These are phyloP conservation scores for Philopedon plagiatum DNA, from an alignment of 2,888 invertebrate genomes.

Conservation along the genomic window DNA sequence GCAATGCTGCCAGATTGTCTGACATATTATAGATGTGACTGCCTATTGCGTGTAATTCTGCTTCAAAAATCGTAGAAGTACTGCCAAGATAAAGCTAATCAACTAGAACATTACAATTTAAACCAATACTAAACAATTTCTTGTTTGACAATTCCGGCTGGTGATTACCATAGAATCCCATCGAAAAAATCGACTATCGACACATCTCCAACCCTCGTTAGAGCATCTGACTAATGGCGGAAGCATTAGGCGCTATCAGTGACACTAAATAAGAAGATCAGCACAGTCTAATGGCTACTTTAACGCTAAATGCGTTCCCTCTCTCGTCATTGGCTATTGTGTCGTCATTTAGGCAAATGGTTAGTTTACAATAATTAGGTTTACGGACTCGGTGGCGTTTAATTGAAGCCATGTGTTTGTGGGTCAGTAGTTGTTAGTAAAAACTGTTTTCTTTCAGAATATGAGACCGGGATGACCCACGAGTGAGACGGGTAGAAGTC, in stretches of 20 bases:
- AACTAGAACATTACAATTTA: too few species aligned
- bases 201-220: constrained; percentile 68
- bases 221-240: constrained; percentile 69
- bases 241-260: constrained; percentile 67
- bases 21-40: too few species aligned
- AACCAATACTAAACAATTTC: background rate
- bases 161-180: background rate
- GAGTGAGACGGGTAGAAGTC: too few species aligned
- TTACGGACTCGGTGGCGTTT: constrained; percentile 6
- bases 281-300: constrained; percentile 65
- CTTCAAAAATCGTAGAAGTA: too few species aligned
- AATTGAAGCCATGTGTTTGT: constrained; percentile 29
- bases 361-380: constrained; percentile 38
- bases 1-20: too few species aligned
- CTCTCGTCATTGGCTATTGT: constrained; percentile 34
- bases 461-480: too few species aligned
- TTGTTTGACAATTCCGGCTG: background rate
- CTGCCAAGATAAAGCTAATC: too few species aligned
- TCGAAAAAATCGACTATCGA: constrained; percentile 59
- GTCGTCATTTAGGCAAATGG: constrained; percentile 18
- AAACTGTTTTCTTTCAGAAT: background rate
- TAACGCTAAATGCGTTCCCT: constrained; percentile 57
- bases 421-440: background rate
- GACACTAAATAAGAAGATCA: constrained; percentile 68
- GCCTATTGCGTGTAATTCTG: too few species aligned